A percentile compares a stretch with the other conserved stretches of the same genome.
These are phyloP conservation scores for Antennarius striatus DNA, from an alignment of 2,113 vertebrate species.

Conservation along the genomic window DNA sequence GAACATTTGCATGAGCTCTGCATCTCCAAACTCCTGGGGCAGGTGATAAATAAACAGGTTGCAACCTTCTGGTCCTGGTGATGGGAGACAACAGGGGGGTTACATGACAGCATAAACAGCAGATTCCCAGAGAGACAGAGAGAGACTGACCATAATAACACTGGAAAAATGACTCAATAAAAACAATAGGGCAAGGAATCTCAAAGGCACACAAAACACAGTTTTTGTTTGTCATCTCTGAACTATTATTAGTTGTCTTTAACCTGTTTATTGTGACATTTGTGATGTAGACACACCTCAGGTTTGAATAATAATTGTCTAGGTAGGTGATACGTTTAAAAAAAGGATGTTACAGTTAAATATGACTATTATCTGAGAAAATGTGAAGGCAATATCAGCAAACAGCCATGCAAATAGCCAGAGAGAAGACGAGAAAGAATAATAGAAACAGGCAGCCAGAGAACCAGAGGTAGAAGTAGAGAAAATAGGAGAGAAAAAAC, in stretches of 20 bases:
- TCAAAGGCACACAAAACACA: conserved; percentile 10
- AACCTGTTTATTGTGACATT: conserved; percentile 22
- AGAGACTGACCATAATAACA: conserved; percentile 13
- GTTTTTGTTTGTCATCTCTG: conserved; percentile 4
- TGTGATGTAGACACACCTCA: not conserved
- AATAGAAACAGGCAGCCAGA: not conserved
- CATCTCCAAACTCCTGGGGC: conserved; percentile 98
- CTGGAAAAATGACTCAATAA: conserved; percentile 27
- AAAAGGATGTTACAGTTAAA: conserved; percentile 1
- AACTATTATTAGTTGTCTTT: conserved; percentile 11
- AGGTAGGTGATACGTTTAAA: conserved; percentile 3
- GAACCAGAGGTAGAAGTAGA: not conserved
- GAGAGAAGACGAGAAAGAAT: no score
- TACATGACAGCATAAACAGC: conserved; percentile 39
- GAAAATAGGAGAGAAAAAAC: conserved; percentile 7
- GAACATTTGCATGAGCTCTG: conserved; percentile 98
- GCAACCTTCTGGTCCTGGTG: conserved; percentile 96
- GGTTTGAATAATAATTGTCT: conserved; percentile 14
- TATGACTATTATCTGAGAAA: conserved; percentile 21
- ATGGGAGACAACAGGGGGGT: conserved; percentile 62
- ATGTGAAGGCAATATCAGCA: not conserved
- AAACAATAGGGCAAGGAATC: conserved; percentile 11
- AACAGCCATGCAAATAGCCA: not conserved
- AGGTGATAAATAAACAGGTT: conserved; percentile 99
- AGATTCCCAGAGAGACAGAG: not conserved